A percentile compares a stretch with the other conserved stretches of the same genome.
Evolutionary conservation across 2,888 invertebrate species (phyloP).

Genomic region (Copidosoma aretas): DNA sequence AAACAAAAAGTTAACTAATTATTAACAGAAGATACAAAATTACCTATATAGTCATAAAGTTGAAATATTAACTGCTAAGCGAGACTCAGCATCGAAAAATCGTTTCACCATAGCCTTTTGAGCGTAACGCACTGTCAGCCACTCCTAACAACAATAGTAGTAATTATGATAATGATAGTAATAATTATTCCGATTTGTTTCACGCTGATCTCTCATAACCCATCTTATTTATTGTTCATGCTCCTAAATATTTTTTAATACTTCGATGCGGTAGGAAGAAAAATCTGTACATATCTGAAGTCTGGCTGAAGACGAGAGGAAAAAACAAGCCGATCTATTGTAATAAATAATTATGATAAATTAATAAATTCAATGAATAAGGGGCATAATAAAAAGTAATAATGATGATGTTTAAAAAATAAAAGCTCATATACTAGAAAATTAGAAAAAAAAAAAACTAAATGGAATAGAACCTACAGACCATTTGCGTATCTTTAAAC

Average conservation of each 20-base stretch:
- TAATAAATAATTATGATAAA: constrained; percentile 23
- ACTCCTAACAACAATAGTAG: neutral
- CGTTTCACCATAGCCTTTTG: constrained; percentile 29
- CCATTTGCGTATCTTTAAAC: constrained; percentile 41
- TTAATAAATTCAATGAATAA: constrained; percentile 15
- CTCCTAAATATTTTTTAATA: constrained; percentile 41
- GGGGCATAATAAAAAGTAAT: constrained; percentile 32
- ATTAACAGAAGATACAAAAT: neutral
- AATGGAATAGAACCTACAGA: constrained; percentile 39
- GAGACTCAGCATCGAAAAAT: constrained; percentile 22
- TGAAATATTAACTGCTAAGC: constrained; percentile 5
- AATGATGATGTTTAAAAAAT: constrained; percentile 27
- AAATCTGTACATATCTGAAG: constrained; percentile 46
- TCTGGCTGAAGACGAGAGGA: constrained; percentile 23
- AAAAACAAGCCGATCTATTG: constrained; percentile 5
- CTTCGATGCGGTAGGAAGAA: constrained; percentile 28
- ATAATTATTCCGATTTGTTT: constrained; percentile 20
- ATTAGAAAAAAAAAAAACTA: neutral
- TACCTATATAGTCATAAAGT: neutral
- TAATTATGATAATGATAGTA: neutral
- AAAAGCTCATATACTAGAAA: constrained; percentile 14
- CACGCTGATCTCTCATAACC: constrained; percentile 25
- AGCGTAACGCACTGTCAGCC: constrained; percentile 12
- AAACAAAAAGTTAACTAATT: neutral
- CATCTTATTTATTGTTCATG: constrained; percentile 14